Evolutionary conservation across 2,797 vertebrate species (phyloP).

Genomic region (Ctenochaetus hawaiiensis): DNA sequence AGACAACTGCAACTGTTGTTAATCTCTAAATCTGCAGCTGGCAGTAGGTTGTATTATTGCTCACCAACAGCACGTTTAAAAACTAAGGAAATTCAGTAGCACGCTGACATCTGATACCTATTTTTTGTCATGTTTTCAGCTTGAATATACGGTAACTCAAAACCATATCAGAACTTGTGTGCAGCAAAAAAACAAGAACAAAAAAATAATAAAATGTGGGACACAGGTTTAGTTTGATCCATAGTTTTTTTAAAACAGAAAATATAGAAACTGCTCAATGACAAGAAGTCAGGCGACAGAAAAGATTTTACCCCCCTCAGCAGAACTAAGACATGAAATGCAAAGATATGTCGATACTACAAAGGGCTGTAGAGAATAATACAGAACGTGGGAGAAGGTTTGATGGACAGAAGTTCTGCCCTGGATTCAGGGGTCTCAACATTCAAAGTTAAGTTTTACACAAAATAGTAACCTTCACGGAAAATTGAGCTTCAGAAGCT

Average conservation of each 20-base stretch:
- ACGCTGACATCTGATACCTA: not conserved
- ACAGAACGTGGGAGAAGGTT: slow-evolving; percentile 54
- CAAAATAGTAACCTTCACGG: not conserved
- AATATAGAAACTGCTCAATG: slow-evolving; percentile 28
- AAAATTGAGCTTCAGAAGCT: not conserved
- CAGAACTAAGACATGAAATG: slow-evolving; percentile 50
- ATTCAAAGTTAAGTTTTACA: not conserved
- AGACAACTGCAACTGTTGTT: not conserved
- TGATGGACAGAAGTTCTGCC: not conserved
- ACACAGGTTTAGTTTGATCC: not conserved
- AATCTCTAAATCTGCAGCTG: not conserved
- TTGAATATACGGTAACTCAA: not conserved
- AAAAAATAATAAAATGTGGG: not conserved
- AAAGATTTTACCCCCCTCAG: slow-evolving; percentile 45
- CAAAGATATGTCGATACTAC: slow-evolving; percentile 25
- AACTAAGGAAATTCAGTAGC: not conserved
- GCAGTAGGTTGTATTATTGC: not conserved
- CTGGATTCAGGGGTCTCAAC: not conserved
- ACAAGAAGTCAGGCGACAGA: slow-evolving; percentile 19
- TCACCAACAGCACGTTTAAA: not conserved
- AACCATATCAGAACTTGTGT: not conserved
- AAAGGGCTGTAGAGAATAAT: slow-evolving; percentile 45
- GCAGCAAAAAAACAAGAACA: not conserved
- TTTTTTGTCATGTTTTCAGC: not conserved
- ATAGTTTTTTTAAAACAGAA: slow-evolving; percentile 8